Conservation (phyloP, 1,140 invertebrate species). For the Caenorhabditis latens region DNA sequence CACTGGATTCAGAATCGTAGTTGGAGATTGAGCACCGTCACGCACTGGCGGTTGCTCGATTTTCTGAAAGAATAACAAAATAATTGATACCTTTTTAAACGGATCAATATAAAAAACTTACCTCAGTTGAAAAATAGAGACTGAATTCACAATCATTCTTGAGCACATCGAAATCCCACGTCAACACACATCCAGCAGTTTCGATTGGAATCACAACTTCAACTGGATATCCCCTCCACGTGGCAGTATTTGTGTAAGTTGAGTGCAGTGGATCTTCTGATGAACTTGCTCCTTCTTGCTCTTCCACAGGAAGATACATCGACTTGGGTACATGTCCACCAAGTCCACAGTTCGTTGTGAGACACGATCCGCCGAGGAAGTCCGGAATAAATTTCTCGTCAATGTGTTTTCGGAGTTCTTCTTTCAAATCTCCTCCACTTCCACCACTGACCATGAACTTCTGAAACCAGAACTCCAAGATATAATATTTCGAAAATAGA, state of each 20-base stretch:
- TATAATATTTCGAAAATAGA: neutral
- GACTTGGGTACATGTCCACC: conserved; percentile 90
- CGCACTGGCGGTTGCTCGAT: conserved; percentile 66
- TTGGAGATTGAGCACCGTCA: conserved; percentile 68
- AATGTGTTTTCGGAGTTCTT: conserved; percentile 86
- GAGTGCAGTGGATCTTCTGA: conserved; percentile 79
- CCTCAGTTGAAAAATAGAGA: conserved; percentile 83
- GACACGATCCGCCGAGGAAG: conserved; percentile 82
- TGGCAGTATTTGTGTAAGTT: conserved; percentile 69
- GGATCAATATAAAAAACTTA: conserved; percentile 67
- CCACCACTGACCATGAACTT: conserved; percentile 83
- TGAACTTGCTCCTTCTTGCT: conserved; percentile 80
- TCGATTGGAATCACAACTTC: conserved; percentile 84
- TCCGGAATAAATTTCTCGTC: conserved; percentile 89
- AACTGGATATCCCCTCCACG: conserved; percentile 71
- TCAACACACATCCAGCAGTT: conserved; percentile 89
- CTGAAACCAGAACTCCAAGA: neutral
- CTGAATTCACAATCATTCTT: conserved; percentile 89
- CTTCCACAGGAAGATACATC: conserved; percentile 86
- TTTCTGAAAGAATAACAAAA: conserved; percentile 63
- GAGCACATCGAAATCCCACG: conserved; percentile 96
- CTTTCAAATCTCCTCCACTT: conserved; percentile 71
- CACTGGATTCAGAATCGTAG: conserved; percentile 71
- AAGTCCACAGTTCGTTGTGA: conserved; percentile 82
- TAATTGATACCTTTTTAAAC: neutral